A percentile compares a stretch with the other conserved stretches of the same genome.
These are phyloP conservation scores for Panthera tigris DNA, from an alignment of 2,113 vertebrate species.

Conservation along the genomic window DNA sequence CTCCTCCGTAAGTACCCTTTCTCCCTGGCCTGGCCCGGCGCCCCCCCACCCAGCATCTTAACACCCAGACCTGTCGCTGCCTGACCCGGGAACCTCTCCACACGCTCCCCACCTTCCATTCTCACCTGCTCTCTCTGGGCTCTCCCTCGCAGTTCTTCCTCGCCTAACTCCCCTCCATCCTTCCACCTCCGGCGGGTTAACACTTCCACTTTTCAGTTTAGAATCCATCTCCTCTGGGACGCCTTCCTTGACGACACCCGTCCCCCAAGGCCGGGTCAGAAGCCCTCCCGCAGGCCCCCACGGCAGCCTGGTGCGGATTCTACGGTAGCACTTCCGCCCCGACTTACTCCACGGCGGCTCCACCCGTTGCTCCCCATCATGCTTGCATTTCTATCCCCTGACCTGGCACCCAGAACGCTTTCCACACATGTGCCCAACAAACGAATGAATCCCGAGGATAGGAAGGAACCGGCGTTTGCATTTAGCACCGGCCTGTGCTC, in stretches of 20 bases:
- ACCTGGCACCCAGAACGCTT: not conserved
- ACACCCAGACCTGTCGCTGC: not conserved
- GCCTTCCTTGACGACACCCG: not conserved
- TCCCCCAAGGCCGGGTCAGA: not conserved
- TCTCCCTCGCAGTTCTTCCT: not conserved
- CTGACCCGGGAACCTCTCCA: not conserved
- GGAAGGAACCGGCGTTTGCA: not conserved
- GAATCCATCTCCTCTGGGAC: not conserved
- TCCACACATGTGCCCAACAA: not conserved
- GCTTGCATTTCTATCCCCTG: not conserved
- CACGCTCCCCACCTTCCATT: rapidly evolving
- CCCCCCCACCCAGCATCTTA: not conserved
- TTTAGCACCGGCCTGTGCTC: not conserved
- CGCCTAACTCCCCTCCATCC: not conserved
- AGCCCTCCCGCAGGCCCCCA: not conserved
- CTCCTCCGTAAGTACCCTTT: not conserved
- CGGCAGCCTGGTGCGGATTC: not conserved
- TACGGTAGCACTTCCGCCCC: not conserved
- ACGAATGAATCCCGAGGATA: slow-evolving; percentile 7
- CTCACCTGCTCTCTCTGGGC: not conserved
- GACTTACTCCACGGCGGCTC: not conserved
- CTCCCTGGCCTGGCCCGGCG: rapidly evolving
- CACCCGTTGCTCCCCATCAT: not conserved
- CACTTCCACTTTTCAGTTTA: not conserved
- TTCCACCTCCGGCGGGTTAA: not conserved